phyloP scores from a whole-genome alignment of 1,140 invertebrate genomes.

The Meloidogyne chitwoodi region DNA sequence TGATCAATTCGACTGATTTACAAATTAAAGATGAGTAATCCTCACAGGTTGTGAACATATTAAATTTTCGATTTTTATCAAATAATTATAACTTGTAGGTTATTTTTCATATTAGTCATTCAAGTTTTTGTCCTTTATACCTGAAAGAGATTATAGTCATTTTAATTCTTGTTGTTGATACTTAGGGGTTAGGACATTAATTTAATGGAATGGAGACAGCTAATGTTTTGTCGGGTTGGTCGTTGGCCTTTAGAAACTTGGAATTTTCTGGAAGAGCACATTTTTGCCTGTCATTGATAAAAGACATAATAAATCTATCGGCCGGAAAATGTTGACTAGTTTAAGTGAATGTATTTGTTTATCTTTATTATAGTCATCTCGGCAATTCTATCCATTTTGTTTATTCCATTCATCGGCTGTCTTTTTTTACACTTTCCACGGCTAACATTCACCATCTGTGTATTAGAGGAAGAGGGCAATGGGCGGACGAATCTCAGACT shows the following conservation, averaged over 20 bases:
- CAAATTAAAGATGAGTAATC: not conserved
- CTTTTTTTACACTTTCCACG: not conserved
- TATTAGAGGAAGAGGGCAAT: not conserved
- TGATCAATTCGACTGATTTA: not conserved
- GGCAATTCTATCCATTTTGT: not conserved
- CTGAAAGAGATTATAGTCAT: not conserved
- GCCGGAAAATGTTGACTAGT: not conserved
- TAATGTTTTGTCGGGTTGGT: not conserved
- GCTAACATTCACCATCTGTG: not conserved
- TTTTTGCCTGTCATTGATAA: not conserved
- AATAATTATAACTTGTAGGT: not conserved
- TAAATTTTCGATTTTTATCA: not conserved
- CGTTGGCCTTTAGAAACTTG: not conserved
- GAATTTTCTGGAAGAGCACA: not conserved
- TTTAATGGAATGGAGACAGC: not conserved
- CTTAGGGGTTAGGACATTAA: not conserved
- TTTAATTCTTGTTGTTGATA: not conserved
- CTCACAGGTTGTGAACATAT: not conserved
- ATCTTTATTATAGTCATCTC: not conserved
- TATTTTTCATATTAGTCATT: not conserved
- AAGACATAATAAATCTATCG: not conserved
- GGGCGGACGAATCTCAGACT: not conserved
- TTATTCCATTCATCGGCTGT: not conserved
- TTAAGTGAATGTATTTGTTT: not conserved
- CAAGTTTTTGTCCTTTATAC: not conserved